Evolutionary conservation across 2,113 vertebrate species (phyloP).

Genomic region (Perca fluviatilis): DNA sequence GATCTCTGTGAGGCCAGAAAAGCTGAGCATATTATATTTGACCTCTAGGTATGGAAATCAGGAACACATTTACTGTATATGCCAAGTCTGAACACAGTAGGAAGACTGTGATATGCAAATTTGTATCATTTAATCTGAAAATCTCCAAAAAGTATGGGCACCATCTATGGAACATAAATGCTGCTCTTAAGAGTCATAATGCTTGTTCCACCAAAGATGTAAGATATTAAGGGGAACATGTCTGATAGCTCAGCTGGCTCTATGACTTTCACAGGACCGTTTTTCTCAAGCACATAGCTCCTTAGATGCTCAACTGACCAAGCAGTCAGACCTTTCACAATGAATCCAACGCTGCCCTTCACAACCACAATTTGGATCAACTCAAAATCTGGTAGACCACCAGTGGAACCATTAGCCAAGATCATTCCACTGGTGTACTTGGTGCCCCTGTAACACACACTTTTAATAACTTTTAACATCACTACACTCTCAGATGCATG

Average conservation of each 20-base stretch:
- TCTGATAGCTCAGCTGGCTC: constrained; percentile 2
- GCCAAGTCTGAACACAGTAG: background rate
- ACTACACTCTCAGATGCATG: no score
- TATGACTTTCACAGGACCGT: background rate
- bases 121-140: background rate
- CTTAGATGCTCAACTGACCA: constrained; percentile 1
- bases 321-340: background rate
- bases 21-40: constrained; percentile 1
- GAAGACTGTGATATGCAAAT: background rate
- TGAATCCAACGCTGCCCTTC: background rate
- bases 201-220: background rate
- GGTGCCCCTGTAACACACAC: background rate
- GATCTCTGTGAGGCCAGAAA: constrained; percentile 1
- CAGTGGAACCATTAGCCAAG: constrained; percentile 1
- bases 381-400: constrained; percentile 1
- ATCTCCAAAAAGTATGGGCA: background rate
- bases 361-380: background rate
- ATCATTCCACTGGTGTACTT: constrained; percentile 2
- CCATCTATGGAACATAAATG: background rate
- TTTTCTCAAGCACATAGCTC: background rate
- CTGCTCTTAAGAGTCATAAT: constrained; percentile 3
- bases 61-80: background rate
- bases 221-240: constrained; percentile 2
- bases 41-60: constrained; percentile 1
- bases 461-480: no score